A percentile compares a stretch with the other conserved stretches of the same genome.
These are phyloP conservation scores for Agriopis marginaria DNA, from an alignment of 2,888 invertebrate genomes.

Conservation along the genomic window DNA sequence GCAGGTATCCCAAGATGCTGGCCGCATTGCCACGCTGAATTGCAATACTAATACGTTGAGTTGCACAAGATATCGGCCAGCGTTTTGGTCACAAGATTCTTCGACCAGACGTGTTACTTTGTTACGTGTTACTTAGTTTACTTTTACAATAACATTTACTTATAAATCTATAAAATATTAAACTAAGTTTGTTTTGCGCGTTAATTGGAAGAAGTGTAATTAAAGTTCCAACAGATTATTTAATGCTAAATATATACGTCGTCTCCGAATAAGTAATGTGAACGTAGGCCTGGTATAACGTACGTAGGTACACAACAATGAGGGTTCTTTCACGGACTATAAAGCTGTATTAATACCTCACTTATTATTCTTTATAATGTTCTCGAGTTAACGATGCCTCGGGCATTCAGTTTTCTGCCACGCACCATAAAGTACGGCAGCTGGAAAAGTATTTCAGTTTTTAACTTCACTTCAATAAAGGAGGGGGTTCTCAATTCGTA, in stretches of 20 bases:
- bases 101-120: too few species aligned
- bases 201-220: constrained; percentile 46
- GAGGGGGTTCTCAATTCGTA: too few species aligned
- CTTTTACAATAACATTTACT: too few species aligned
- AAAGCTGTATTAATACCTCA: constrained; percentile 79
- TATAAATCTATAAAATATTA: constrained; percentile 12
- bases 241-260: constrained; percentile 61
- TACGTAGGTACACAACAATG: constrained; percentile 74
- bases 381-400: constrained; percentile 83
- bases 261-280: constrained; percentile 59
- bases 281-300: constrained; percentile 63
- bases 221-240: constrained; percentile 56
- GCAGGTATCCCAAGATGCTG: too few species aligned
- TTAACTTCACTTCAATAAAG: too few species aligned
- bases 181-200: neutral
- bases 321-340: constrained; percentile 82
- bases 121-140: too few species aligned
- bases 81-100: too few species aligned
- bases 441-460: constrained; percentile 59
- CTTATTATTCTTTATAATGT: constrained; percentile 84
- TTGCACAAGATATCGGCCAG: too few species aligned
- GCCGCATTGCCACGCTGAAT: too few species aligned
- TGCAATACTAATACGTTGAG: too few species aligned
- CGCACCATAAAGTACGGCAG: constrained; percentile 80
- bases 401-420: constrained; percentile 77